phyloP scores from a whole-genome alignment of 2,113 vertebrate species.

The Hymenochirus boettgeri region DNA sequence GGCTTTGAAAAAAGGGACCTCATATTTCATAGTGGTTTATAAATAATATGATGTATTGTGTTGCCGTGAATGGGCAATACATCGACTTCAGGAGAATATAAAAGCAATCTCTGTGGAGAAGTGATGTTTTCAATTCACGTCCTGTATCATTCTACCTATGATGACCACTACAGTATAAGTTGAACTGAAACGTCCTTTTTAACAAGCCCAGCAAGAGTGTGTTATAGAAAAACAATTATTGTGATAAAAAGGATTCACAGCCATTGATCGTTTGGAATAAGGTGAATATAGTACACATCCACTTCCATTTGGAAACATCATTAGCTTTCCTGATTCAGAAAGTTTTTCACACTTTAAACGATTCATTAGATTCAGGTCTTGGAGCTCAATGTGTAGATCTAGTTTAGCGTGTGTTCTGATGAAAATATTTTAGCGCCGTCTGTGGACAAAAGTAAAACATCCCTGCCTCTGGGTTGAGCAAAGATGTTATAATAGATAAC shows the following conservation, averaged over 20 bases:
- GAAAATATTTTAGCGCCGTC: not conserved
- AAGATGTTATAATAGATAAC: no score
- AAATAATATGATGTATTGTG: conserved; percentile 52
- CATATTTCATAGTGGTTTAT: conserved; percentile 55
- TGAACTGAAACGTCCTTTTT: conserved; percentile 37
- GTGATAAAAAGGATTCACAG: conserved; percentile 18
- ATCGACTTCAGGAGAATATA: conserved; percentile 46
- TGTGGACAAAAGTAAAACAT: not conserved
- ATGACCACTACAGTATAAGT: conserved; percentile 21
- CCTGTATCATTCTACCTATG: conserved; percentile 26
- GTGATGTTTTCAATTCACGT: conserved; percentile 44
- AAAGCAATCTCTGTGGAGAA: conserved; percentile 51
- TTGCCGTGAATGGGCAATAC: conserved; percentile 50
- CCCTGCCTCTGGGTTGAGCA: not conserved
- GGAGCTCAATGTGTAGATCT: conserved; percentile 65
- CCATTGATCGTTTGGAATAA: conserved; percentile 13
- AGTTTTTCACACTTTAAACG: conserved; percentile 97
- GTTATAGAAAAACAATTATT: conserved; percentile 24
- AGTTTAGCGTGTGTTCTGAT: conserved; percentile 21
- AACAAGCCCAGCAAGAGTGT: conserved; percentile 32
- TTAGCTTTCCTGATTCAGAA: conserved; percentile 81
- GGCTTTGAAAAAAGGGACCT: conserved; percentile 47
- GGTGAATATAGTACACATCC: conserved; percentile 44
- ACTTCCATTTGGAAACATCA: conserved; percentile 84
- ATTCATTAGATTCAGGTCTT: conserved; percentile 88